These are phyloP conservation scores for Collichthys lucidus DNA, from an alignment of 2,113 vertebrate species.

Conservation along the genomic window DNA sequence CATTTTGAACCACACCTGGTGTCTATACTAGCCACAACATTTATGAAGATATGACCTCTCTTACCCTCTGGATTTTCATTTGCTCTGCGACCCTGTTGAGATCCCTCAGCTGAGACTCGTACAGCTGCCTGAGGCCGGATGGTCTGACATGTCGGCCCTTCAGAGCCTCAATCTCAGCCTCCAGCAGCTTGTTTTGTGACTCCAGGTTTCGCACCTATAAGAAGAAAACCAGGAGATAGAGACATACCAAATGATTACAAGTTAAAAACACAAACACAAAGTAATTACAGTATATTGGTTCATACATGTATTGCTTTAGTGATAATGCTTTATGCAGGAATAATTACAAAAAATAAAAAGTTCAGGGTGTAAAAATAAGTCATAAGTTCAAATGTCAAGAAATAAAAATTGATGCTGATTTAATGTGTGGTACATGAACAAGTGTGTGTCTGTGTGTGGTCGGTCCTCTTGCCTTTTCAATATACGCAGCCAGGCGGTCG, in stretches of 20 bases:
- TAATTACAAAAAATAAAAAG: background rate
- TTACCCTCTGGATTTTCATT: constrained; percentile 78
- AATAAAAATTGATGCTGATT: background rate
- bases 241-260: background rate
- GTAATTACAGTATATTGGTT: background rate
- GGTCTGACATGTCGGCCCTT: constrained; percentile 64
- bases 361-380: background rate
- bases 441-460: background rate
- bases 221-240: background rate
- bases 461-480: constrained; percentile 76
- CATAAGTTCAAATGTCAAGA: background rate
- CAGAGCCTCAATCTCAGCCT: constrained; percentile 78
- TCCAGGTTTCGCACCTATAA: constrained; percentile 81
- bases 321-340: background rate
- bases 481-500: constrained; percentile 82
- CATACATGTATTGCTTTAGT: background rate
- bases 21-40: background rate
- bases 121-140: constrained; percentile 77
- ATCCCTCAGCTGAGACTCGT: constrained; percentile 80
- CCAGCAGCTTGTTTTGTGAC: constrained; percentile 75
- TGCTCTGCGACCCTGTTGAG: constrained; percentile 78
- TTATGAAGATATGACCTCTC: background rate
- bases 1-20: background rate
- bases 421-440: background rate
- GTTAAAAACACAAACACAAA: background rate